These are phyloP conservation scores for Aleiodes sp. DNA, from an alignment of 1,140 invertebrate genomes.

Conservation along the genomic window DNA sequence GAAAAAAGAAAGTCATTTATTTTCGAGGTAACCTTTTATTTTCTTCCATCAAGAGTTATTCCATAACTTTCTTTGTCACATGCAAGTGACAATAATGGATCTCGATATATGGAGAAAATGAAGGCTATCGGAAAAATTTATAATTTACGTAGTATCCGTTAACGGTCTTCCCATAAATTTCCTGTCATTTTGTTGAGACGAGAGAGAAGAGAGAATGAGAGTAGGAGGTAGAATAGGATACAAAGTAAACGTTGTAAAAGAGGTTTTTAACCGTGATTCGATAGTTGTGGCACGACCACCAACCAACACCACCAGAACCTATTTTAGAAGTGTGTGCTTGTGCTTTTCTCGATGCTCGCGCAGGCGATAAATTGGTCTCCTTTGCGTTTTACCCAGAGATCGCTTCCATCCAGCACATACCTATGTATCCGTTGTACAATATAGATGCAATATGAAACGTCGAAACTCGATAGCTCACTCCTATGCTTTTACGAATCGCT, in stretches of 20 bases:
- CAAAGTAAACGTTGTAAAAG: slow-evolving; percentile 14
- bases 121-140: background rate
- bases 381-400: background rate
- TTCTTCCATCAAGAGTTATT: background rate
- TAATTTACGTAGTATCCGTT: slow-evolving; percentile 5
- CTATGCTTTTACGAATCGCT: slow-evolving; percentile 1
- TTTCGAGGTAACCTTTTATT: no score
- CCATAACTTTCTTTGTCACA: background rate
- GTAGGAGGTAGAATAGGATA: background rate
- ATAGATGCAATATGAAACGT: slow-evolving; percentile 10
- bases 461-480: slow-evolving; percentile 14
- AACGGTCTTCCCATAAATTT: slow-evolving; percentile 8
- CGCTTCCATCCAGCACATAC: background rate
- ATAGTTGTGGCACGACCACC: slow-evolving; percentile 3
- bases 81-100: background rate
- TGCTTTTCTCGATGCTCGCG: slow-evolving; percentile 18
- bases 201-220: background rate
- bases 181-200: background rate
- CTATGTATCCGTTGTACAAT: no score
- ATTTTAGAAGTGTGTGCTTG: slow-evolving; percentile 6
- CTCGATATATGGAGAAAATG: no score
- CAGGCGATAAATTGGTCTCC: slow-evolving; percentile 19
- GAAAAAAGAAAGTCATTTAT: no score
- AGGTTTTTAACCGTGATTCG: slow-evolving; percentile 14
- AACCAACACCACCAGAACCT: background rate